Base-by-base conservation (phyloP, 2,797 vertebrate genomes). In the Galago senegalensis region DNA sequence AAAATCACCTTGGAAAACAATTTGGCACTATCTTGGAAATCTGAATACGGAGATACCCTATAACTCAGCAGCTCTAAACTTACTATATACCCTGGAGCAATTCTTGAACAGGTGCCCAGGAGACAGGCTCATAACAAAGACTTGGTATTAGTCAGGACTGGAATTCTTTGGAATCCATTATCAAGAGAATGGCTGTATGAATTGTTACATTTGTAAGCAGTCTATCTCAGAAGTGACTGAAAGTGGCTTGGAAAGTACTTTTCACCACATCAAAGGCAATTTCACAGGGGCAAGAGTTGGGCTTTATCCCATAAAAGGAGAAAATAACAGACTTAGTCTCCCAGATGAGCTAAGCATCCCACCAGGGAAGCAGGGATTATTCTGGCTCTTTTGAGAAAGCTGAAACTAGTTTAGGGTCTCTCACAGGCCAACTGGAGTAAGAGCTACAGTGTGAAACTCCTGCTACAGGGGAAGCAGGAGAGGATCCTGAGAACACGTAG, bases 171-270 rank as follows among this genome's bases (percentile, higher is more conserved):
- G 70, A 85, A 60, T 58, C 8, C 17, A 58, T 79, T 76, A 6
- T 72, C 17, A 88, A 75, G 53, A 85, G 40, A 92, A 77, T 81
- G 5, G 13, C 3, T 72, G 25, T 67, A 40, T 23, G 84, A 63
- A 20, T 13, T 40, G 3, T 37, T 80, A n/a, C 17, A 76, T 63
- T 87, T 84, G 31, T 67, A n/a, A 67, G 65, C 65, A n/a, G 65
- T 67, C 7, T 67, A 67, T 67, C 65, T 67, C 65, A 87, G 70
- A 75, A 91, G 49, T 46, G 70, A 88, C 63, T 70, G 40, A 67
- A 94, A 89, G 29, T 63, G 61, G 18, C 53, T 86, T 95, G 81
- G 73, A 92, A 95, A 94, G 93, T 85, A 61, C 65, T 79, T 93
- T 91, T 75, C 16, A 49, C 67, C 27, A 89, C 37, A 87, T 63